phyloP scores from a whole-genome alignment of 2,797 vertebrate species.

The Remorina albescens region DNA sequence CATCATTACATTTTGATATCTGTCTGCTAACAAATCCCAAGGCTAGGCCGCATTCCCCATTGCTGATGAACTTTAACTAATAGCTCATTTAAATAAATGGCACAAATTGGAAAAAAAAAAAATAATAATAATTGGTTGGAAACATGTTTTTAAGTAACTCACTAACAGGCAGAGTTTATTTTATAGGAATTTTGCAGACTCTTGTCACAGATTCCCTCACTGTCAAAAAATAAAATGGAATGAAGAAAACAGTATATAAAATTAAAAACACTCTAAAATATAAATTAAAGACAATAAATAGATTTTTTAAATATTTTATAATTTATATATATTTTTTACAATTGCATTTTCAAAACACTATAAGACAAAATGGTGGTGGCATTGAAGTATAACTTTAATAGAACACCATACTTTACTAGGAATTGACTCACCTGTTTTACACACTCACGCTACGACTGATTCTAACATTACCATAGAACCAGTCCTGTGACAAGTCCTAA shows the following conservation, averaged over 20 bases:
- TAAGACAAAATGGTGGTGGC: slow-evolving; percentile 6
- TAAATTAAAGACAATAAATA: neutral
- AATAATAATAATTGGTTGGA: neutral
- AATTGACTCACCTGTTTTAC: slow-evolving; percentile 65
- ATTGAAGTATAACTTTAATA: slow-evolving; percentile 42
- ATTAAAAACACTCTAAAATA: neutral
- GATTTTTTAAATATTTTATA: no score
- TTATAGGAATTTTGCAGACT: no score
- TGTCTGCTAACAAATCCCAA: slow-evolving; percentile 28
- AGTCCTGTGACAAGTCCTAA: slow-evolving; percentile 65
- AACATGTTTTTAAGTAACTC: neutral
- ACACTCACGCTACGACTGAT: slow-evolving; percentile 28
- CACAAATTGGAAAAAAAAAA: neutral
- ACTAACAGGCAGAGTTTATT: neutral
- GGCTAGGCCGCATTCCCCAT: neutral
- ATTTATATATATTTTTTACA: neutral
- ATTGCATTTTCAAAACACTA: neutral
- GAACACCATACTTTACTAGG: slow-evolving; percentile 35
- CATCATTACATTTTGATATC: slow-evolving; percentile 38
- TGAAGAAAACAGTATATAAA: no score
- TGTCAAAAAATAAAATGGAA: no score
- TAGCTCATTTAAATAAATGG: slow-evolving; percentile 15
- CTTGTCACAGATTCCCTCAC: neutral
- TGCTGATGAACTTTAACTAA: neutral
- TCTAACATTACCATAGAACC: slow-evolving; percentile 54